phyloP scores from a whole-genome alignment of 1,140 invertebrate genomes.

The Drosophila pseudoobscura region DNA sequence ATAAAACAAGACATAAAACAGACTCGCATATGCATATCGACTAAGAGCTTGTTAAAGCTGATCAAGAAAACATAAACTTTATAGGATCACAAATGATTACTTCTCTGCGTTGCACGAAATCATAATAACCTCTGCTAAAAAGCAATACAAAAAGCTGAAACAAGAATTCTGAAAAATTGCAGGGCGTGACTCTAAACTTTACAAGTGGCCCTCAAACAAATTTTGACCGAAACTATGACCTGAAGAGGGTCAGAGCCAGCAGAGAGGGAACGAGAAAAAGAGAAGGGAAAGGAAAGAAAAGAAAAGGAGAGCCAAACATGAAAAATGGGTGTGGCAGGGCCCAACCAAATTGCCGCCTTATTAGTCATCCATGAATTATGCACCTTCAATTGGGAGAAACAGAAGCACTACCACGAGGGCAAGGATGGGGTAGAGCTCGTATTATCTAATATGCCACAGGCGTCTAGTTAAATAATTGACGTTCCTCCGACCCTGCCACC shows the following conservation, averaged over 20 bases:
- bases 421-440: constrained; percentile 17
- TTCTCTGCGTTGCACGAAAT: background rate
- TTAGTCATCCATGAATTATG: constrained; percentile 59
- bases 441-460: constrained; percentile 66
- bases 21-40: no score
- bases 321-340: constrained; percentile 6
- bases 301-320: constrained; percentile 17
- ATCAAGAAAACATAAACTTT: no score
- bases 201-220: constrained; percentile 58
- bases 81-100: no score
- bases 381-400: constrained; percentile 5
- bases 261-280: constrained; percentile 6
- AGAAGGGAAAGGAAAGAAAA: background rate
- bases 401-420: background rate
- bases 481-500: background rate
- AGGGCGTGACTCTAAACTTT: constrained; percentile 52
- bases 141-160: background rate
- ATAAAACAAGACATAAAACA: no score
- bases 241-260: no score
- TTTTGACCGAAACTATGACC: no score
- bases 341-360: constrained; percentile 48
- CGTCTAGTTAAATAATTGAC: constrained; percentile 62
- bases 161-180: constrained; percentile 25
- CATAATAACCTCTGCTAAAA: constrained; percentile 3
- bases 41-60: no score